phyloP scores from a whole-genome alignment of 2,113 vertebrate species.

The Garra rufa region DNA sequence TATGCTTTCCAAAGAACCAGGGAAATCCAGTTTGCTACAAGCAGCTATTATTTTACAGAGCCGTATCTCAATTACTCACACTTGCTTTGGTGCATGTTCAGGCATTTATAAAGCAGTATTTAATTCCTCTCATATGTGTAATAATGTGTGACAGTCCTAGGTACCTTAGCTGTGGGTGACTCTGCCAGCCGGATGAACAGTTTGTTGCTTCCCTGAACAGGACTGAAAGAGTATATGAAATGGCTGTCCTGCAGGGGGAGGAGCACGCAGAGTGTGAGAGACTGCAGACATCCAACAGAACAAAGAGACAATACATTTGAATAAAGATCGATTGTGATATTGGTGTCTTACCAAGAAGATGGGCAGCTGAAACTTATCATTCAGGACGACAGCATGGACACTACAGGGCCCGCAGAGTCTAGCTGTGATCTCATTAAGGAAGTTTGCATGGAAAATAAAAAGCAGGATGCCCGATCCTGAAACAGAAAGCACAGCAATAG shows the following conservation, averaged over 20 bases:
- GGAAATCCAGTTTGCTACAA: too few species aligned
- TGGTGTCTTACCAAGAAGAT: conserved; percentile 71
- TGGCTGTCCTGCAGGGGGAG: conserved; percentile 87
- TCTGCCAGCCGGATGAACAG: conserved; percentile 91
- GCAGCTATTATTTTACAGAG: too few species aligned
- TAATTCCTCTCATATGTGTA: not conserved
- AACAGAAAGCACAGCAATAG: conserved; percentile 4
- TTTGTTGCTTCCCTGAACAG: conserved; percentile 87
- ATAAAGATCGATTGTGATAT: not conserved
- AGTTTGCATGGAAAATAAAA: conserved; percentile 94
- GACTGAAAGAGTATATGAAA: conserved; percentile 98
- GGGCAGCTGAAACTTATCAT: conserved; percentile 96
- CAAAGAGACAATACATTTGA: not conserved
- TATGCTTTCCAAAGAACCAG: too few species aligned
- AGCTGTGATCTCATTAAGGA: conserved; percentile 86
- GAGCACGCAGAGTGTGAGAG: not conserved
- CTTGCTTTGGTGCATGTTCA: not conserved
- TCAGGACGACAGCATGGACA: conserved; percentile 94
- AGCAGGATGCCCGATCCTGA: conserved; percentile 91
- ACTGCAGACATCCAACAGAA: not conserved
- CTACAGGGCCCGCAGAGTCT: conserved; percentile 93
- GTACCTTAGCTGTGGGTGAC: conserved; percentile 90
- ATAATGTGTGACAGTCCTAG: not conserved
- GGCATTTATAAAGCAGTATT: not conserved
- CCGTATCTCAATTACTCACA: not conserved